Conservation (phyloP, 2,113 vertebrate species). For the Psittacara wagleri region DNA sequence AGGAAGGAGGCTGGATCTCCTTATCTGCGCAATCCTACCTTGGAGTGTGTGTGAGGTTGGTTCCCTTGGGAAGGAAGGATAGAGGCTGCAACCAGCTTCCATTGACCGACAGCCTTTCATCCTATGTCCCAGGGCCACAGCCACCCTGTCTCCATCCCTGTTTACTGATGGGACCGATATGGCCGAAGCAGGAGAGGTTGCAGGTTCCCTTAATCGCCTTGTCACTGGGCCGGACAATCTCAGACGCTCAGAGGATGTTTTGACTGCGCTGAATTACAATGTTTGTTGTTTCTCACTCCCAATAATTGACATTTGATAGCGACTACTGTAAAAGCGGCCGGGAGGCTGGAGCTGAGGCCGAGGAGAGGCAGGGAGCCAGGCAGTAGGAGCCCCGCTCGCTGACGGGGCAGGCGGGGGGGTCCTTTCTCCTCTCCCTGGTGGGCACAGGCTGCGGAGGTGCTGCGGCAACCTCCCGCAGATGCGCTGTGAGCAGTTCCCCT, state of each 20-base stretch:
- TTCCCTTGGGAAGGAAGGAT: not conserved
- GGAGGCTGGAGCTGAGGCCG: not conserved
- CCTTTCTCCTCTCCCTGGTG: accelerated
- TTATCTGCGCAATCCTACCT: slow-evolving; percentile 3
- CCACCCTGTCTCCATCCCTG: slow-evolving; percentile 74
- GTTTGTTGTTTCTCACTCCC: slow-evolving; percentile 74
- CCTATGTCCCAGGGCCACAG: slow-evolving; percentile 68
- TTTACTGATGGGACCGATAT: slow-evolving; percentile 76
- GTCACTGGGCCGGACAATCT: slow-evolving; percentile 50
- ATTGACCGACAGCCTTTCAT: slow-evolving; percentile 43
- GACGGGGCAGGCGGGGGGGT: not conserved
- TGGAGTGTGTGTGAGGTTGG: not conserved
- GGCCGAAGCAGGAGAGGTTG: slow-evolving; percentile 38
- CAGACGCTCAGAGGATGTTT: slow-evolving; percentile 72
- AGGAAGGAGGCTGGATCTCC: not conserved
- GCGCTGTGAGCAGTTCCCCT: not conserved
- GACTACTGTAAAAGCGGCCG: slow-evolving; percentile 46
- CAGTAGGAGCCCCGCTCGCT: not conserved
- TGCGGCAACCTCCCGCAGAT: not conserved
- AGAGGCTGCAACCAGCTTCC: not conserved
- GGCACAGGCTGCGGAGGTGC: not conserved
- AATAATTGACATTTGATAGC: slow-evolving; percentile 73
- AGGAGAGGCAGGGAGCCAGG: not conserved
- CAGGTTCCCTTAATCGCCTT: slow-evolving; percentile 61
- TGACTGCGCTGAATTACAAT: slow-evolving; percentile 69